Conservation (phyloP, 2,888 invertebrate species). For the Portevinia maculata region DNA sequence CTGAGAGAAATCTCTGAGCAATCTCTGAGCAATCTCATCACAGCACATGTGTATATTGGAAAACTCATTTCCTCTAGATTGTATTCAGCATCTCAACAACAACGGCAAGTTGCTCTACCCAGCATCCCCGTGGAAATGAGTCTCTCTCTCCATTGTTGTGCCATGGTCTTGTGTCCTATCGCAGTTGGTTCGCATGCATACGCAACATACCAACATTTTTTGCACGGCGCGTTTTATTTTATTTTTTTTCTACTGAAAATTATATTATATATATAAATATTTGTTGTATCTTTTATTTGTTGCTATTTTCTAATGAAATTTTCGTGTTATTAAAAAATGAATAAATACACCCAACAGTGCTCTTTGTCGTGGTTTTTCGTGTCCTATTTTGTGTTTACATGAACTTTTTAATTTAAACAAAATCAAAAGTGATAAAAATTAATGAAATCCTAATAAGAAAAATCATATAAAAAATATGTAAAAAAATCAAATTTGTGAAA, state of each 20-base stretch:
- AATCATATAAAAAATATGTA: slow-evolving; percentile 6
- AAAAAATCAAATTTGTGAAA: slow-evolving; percentile 31
- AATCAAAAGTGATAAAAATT: slow-evolving; percentile 16
- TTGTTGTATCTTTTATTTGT: slow-evolving; percentile 39
- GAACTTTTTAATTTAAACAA: slow-evolving; percentile 29
- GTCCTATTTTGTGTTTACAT: slow-evolving; percentile 63
- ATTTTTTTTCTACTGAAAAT: slow-evolving; percentile 70
- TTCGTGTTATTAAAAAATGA: slow-evolving; percentile 19
- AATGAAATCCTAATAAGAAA: slow-evolving; percentile 33
- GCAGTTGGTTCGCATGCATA: slow-evolving; percentile 82
- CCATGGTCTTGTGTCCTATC: slow-evolving; percentile 77
- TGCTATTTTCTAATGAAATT: slow-evolving; percentile 25
- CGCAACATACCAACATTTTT: slow-evolving; percentile 81
- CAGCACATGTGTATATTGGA: slow-evolving; percentile 62
- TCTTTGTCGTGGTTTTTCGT: slow-evolving; percentile 60
- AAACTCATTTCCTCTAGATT: slow-evolving; percentile 46
- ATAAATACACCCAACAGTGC: slow-evolving; percentile 63
- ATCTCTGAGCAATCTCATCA: slow-evolving; percentile 20
- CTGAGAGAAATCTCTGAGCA: slow-evolving; percentile 1
- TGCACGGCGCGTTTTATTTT: slow-evolving; percentile 81
- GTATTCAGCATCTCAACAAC: slow-evolving; percentile 64
- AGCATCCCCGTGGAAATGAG: slow-evolving; percentile 68
- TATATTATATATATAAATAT: slow-evolving; percentile 59
- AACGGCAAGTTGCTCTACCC: slow-evolving; percentile 20
- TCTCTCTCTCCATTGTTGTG: slow-evolving; percentile 76